These are phyloP conservation scores for Vicugna pacos DNA, from an alignment of 2,113 vertebrate genomes.

Conservation along the genomic window DNA sequence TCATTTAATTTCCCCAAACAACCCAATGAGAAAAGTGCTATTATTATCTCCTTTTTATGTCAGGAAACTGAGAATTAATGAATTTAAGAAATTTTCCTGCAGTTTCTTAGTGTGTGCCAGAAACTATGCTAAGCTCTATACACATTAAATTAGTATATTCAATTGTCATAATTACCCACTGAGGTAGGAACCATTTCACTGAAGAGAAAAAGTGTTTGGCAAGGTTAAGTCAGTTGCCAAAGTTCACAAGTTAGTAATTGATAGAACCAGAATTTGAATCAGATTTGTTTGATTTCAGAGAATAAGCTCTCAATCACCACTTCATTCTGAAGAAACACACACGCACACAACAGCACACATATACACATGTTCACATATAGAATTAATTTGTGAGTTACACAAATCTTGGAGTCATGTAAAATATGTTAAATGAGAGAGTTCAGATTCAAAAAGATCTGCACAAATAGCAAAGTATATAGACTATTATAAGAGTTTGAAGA, in stretches of 20 bases:
- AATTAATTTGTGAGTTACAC: not conserved
- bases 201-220: not conserved
- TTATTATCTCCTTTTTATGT: not conserved
- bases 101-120: not conserved
- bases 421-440: not conserved
- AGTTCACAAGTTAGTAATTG: not conserved
- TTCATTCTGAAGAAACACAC: not conserved
- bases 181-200: not conserved
- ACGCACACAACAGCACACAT: not conserved
- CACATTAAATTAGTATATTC: not conserved
- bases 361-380: not conserved
- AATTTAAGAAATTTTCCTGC: not conserved
- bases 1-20: not conserved
- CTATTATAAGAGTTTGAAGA: not conserved
- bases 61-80: conserved; percentile 7
- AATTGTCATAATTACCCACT: not conserved
- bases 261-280: not conserved
- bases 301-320: not conserved
- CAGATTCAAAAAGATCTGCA: not conserved
- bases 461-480: not conserved
- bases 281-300: not conserved
- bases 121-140: not conserved
- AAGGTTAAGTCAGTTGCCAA: conserved; percentile 17
- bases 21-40: not conserved
- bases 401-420: not conserved